A percentile compares a stretch with the other conserved stretches of the same genome.
These are phyloP conservation scores for Hemicentrotus pulcherrimus DNA, from an alignment of 35 echinoderm and acorn worm genomes.

Conservation along the genomic window DNA sequence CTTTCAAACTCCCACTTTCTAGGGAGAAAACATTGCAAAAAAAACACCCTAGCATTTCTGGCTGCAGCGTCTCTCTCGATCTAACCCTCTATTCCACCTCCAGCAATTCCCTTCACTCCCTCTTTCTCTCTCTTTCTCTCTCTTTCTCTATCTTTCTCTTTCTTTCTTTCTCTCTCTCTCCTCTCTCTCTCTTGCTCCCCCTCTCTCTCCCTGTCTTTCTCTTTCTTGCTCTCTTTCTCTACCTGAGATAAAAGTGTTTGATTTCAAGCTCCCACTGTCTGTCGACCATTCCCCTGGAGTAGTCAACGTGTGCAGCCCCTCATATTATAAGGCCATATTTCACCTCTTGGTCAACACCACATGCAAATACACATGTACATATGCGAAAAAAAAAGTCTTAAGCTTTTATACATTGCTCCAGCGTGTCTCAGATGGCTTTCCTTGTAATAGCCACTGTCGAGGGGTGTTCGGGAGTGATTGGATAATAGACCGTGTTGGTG, in stretches of 20 bases:
- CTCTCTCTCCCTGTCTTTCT: not conserved
- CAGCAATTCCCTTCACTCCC: not conserved
- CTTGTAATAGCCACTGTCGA: not conserved
- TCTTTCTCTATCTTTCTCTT: not conserved
- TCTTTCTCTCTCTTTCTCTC: too few relatives aligned
- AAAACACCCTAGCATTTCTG: not conserved
- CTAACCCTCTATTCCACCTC: not conserved
- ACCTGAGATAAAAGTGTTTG: constrained; percentile 26
- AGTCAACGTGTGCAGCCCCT: not conserved
- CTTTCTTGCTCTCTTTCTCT: not conserved
- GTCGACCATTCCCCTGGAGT: not conserved
- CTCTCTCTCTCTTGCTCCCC: not conserved
- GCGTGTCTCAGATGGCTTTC: not conserved
- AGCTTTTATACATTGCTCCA: not conserved
- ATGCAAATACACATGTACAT: constrained; percentile 38
- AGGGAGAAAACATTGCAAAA: not conserved
- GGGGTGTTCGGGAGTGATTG: not conserved
- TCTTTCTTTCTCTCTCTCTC: not conserved
- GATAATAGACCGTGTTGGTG: not conserved
- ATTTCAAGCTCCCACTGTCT: constrained; percentile 9
- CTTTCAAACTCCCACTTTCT: not conserved
- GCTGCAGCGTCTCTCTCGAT: not conserved
- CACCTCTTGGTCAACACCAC: not conserved
- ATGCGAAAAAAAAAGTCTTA: not conserved
- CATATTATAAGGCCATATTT: not conserved